Conservation (phyloP, 2,888 invertebrate genomes). For the Megalurothrips usitatus region DNA sequence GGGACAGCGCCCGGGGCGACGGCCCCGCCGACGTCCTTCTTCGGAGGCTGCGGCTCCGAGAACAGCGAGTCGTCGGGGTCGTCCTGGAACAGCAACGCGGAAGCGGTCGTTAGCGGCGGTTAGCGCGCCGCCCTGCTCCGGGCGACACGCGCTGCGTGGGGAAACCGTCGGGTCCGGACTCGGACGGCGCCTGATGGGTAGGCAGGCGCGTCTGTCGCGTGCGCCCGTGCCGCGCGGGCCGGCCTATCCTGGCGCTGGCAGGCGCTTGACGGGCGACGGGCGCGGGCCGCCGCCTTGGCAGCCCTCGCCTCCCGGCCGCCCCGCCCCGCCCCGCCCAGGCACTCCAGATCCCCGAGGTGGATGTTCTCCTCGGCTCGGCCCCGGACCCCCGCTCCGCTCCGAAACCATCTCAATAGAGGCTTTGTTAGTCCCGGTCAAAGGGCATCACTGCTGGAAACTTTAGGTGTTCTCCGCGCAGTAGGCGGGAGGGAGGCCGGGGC, state of each 20-base stretch:
- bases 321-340: too few relatives aligned
- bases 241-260: too few relatives aligned
- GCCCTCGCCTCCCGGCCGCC: not conserved
- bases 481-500: not conserved
- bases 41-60: slow-evolving; percentile 10
- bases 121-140: not conserved
- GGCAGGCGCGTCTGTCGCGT: too few relatives aligned
- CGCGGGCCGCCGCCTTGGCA: too few relatives aligned
- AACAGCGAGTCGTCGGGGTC: slow-evolving; percentile 14
- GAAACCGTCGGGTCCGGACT: too few relatives aligned
- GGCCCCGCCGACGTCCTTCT: slow-evolving; percentile 46
- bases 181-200: too few relatives aligned
- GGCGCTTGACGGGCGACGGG: too few relatives aligned
- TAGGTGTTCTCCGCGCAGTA: not conserved
- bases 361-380: not conserved
- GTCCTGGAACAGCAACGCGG: not conserved
- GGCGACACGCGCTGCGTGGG: too few relatives aligned
- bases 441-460: slow-evolving; percentile 11
- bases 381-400: not conserved
- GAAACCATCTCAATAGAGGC: slow-evolving; percentile 21
- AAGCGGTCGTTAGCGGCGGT: not conserved
- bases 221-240: too few relatives aligned
- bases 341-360: not conserved
- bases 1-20: slow-evolving; percentile 43
- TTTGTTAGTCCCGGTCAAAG: slow-evolving; percentile 16